These are phyloP conservation scores for Vireo griseus DNA, from an alignment of 2,797 vertebrate species.

Conservation along the genomic window DNA sequence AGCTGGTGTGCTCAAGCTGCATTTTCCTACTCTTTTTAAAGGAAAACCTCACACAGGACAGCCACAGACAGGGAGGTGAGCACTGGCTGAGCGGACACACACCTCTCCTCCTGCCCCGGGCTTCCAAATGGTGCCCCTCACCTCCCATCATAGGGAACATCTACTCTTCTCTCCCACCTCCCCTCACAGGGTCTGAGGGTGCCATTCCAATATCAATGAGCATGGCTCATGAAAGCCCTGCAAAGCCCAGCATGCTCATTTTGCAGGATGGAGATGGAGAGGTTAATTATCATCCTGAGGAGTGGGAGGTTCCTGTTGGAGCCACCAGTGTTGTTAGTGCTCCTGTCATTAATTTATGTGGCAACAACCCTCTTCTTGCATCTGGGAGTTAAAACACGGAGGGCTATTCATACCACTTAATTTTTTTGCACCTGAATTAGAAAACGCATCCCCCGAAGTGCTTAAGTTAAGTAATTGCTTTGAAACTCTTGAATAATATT, in stretches of 20 bases:
- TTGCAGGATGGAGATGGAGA: neutral
- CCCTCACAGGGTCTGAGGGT: neutral
- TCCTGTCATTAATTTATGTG: neutral
- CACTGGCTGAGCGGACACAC: accelerated
- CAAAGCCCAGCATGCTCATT: accelerated
- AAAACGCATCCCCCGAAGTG: neutral
- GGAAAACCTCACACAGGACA: accelerated
- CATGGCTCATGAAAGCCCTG: neutral
- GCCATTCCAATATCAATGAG: neutral
- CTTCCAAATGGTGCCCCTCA: accelerated
- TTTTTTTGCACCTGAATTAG: neutral
- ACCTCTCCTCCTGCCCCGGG: accelerated
- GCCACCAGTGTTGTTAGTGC: neutral
- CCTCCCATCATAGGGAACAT: accelerated
- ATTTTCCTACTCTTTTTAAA: neutral
- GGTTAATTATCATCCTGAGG: neutral
- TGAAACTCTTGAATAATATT: neutral
- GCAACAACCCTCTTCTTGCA: neutral
- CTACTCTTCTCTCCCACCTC: neutral
- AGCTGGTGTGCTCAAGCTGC: neutral
- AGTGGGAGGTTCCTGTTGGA: neutral
- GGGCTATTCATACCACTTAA: neutral
- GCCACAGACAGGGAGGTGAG: neutral
- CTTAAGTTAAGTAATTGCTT: neutral
- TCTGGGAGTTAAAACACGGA: neutral